These are phyloP conservation scores for Anas acuta DNA, from an alignment of 2,797 vertebrate genomes.

Conservation along the genomic window DNA sequence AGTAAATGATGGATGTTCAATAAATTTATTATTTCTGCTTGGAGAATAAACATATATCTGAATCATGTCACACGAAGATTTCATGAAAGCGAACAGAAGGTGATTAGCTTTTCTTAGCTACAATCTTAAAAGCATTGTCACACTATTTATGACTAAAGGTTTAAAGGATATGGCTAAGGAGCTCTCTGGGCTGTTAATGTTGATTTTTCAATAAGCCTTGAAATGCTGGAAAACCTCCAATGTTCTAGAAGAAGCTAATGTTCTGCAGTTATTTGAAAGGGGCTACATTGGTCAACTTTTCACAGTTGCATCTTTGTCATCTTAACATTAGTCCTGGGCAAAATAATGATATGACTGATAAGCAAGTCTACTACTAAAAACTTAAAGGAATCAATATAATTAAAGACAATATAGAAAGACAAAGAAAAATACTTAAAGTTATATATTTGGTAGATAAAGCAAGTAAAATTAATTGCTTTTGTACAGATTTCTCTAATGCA, in stretches of 20 bases:
- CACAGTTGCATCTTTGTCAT: neutral
- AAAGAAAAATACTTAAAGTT: neutral
- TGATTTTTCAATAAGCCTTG: slow-evolving; percentile 8
- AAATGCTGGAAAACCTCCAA: neutral
- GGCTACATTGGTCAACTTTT: neutral
- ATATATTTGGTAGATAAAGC: neutral
- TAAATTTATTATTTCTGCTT: neutral
- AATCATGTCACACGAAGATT: neutral
- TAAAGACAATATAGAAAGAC: neutral
- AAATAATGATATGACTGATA: neutral
- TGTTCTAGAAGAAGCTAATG: neutral
- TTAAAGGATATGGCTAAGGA: neutral
- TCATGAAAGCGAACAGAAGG: neutral
- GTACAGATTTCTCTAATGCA: neutral
- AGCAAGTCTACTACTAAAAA: neutral
- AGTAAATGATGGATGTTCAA: neutral
- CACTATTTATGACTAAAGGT: neutral
- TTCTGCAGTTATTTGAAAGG: neutral
- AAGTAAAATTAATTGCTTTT: neutral
- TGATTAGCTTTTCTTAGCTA: neutral
- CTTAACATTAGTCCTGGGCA: neutral
- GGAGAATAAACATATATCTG: neutral
- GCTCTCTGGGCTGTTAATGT: neutral
- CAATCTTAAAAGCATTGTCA: neutral
- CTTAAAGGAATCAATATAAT: neutral